Percentiles rank a stretch among this genome's conserved stretches.
Conservation (phyloP, 2,797 vertebrate genomes). For the Smutsia gigantea region DNA sequence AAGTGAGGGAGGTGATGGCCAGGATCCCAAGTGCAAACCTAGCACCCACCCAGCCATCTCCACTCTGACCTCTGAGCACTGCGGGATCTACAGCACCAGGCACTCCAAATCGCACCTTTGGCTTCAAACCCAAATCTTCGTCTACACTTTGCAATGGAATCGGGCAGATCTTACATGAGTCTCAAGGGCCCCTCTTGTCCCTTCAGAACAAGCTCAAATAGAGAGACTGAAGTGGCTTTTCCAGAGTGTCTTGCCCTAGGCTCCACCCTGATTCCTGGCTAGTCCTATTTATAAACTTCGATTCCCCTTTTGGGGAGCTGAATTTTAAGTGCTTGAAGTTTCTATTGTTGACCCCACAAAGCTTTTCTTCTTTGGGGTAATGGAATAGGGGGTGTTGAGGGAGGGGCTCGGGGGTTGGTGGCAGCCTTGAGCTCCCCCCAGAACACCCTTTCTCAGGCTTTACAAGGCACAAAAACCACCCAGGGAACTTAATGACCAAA, state of each 20-base stretch:
- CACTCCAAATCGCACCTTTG: background rate
- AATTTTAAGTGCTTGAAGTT: background rate
- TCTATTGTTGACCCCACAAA: background rate
- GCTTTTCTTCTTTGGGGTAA: background rate
- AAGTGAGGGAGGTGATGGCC: background rate
- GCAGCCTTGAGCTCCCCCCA: background rate
- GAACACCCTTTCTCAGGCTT: background rate
- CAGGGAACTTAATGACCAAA: background rate
- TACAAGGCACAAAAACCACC: background rate
- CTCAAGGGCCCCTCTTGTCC: background rate
- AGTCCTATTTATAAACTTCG: background rate
- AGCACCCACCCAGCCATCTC: background rate
- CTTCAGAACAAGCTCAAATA: background rate
- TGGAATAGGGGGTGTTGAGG: background rate
- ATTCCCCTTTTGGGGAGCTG: background rate
- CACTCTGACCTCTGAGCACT: background rate
- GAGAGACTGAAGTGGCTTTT: background rate
- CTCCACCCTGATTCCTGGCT: background rate
- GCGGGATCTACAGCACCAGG: fast-evolving
- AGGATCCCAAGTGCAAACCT: background rate
- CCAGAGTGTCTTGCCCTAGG: background rate
- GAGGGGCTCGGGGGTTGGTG: background rate
- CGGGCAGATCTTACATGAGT: background rate
- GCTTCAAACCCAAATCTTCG: background rate
- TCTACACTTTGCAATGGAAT: background rate